phyloP scores from a whole-genome alignment of 2,113 vertebrate species.

The Labeo rohita region DNA sequence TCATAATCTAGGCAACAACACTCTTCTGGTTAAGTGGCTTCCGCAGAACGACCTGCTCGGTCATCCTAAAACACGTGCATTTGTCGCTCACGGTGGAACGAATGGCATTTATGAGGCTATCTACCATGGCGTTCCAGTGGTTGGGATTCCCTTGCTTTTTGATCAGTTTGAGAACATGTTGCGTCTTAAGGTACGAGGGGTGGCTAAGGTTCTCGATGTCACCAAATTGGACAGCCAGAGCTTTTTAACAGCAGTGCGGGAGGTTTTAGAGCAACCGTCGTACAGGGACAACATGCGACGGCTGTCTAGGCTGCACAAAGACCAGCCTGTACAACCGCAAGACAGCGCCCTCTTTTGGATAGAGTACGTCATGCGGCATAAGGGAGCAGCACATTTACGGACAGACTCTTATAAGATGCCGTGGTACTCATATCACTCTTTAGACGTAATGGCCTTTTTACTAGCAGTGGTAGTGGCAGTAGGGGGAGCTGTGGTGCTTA shows the following conservation, averaged over 20 bases:
- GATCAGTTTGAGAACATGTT: slow-evolving; percentile 76
- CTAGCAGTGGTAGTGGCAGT: slow-evolving; percentile 49
- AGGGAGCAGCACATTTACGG: slow-evolving; percentile 74
- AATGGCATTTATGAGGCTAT: slow-evolving; percentile 77
- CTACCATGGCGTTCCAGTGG: slow-evolving; percentile 72
- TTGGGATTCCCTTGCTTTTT: slow-evolving; percentile 73
- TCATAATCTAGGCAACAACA: slow-evolving; percentile 73
- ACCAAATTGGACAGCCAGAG: slow-evolving; percentile 60
- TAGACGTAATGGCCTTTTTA: slow-evolving; percentile 67
- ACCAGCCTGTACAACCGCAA: slow-evolving; percentile 66
- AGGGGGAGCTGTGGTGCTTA: slow-evolving; percentile 42
- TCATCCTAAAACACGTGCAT: slow-evolving; percentile 72
- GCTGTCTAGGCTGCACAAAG: slow-evolving; percentile 71
- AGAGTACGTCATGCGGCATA: slow-evolving; percentile 76
- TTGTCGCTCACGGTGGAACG: slow-evolving; percentile 73
- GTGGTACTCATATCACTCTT: slow-evolving; percentile 72
- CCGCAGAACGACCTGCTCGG: slow-evolving; percentile 78
- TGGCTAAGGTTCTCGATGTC: slow-evolving; percentile 66
- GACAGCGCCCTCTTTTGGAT: slow-evolving; percentile 75
- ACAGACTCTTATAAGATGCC: slow-evolving; percentile 73
- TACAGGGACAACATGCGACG: slow-evolving; percentile 72
- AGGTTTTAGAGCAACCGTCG: slow-evolving; percentile 69
- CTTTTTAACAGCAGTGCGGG: slow-evolving; percentile 65
- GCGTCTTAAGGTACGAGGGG: slow-evolving; percentile 68
- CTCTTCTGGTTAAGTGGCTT: slow-evolving; percentile 71